These are phyloP conservation scores for Chelidonichthys spinosus DNA, from an alignment of 2,797 vertebrate species.

Conservation along the genomic window DNA sequence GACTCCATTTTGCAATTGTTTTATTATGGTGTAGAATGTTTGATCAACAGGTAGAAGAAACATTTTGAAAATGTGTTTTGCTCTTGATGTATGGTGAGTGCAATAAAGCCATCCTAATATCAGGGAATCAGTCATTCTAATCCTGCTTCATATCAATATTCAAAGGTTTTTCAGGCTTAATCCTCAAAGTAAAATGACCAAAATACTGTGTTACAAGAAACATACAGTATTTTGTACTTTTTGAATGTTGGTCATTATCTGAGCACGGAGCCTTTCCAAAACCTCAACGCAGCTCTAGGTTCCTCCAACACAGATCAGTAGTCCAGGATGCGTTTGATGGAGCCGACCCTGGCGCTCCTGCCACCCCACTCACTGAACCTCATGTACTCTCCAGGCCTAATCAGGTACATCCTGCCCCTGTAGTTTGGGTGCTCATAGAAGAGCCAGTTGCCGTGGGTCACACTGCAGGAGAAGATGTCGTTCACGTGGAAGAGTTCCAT, in stretches of 20 bases:
- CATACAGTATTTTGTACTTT: slow-evolving; percentile 1
- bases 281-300: not conserved
- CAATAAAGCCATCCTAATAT: slow-evolving; percentile 4
- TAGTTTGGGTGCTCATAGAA: slow-evolving; percentile 77
- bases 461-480: slow-evolving; percentile 80
- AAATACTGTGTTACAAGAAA: slow-evolving; percentile 1
- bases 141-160: not conserved
- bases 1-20: slow-evolving; percentile 40
- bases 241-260: not conserved
- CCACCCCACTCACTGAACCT: slow-evolving; percentile 80
- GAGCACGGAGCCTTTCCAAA: not conserved
- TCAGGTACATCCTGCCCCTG: slow-evolving; percentile 74
- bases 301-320: slow-evolving; percentile 44
- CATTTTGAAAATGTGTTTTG: not conserved
- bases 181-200: not conserved
- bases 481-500: slow-evolving; percentile 74
- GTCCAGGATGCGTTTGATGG: slow-evolving; percentile 75
- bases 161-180: slow-evolving; percentile 1
- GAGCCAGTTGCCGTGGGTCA: slow-evolving; percentile 74
- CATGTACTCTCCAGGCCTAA: slow-evolving; percentile 74
- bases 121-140: not conserved
- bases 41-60: slow-evolving; percentile 13
- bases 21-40: slow-evolving; percentile 42
- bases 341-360: slow-evolving; percentile 72
- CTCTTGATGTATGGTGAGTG: not conserved